Evolutionary conservation across 92 coral and sea anemone species (phyloP), one percentile per base, ranked within the genome.

Genomic region (Pocillopora meandrina): DNA sequence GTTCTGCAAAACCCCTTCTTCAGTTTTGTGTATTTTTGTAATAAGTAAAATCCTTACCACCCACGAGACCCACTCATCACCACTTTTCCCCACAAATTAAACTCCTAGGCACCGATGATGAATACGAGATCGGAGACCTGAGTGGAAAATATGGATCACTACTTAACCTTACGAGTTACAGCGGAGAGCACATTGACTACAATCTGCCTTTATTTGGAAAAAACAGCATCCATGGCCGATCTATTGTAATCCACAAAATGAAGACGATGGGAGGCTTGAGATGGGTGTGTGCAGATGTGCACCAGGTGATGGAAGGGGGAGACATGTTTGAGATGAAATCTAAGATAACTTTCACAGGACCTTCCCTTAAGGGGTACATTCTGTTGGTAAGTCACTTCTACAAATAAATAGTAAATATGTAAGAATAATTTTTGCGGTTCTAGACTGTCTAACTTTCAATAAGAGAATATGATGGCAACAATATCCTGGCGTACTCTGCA

Each of bases 121-220:
- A 96, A 60, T 94, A 96, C 78, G 99, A 96, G 77, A 89, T 94
- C 31, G 99, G 99, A 2, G 99, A 96, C 82, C 81, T 96, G 19
- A 92, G 98, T 52, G 93, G 92, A 59, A 96, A 96, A 75, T 94
- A 92, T 81, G 99, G 99, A 78, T 79, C 93, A 10, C 89, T 96
- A 65, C 81, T 88, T 31, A 86, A 84, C 72, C 81, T 34, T 13
- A 79, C 82, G 12, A 77, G 47, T 5, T 90, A 87, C 74, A 80
- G 33, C 10, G 77, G 64, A 58, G 79, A 60, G 20, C 87, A 90
- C 77, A 61, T 74, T 31, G 99, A 96, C 76, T 94, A 81, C 72
- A 94, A 96, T 83, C 88, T 96, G 33, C 99, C 99, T 2, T 79
- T 96, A 76, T 96, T 94, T 86, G 99, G 99, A 5, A 84, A 75